phyloP scores from a whole-genome alignment of 2,113 vertebrate genomes.

The Melanerpes formicivorus region DNA sequence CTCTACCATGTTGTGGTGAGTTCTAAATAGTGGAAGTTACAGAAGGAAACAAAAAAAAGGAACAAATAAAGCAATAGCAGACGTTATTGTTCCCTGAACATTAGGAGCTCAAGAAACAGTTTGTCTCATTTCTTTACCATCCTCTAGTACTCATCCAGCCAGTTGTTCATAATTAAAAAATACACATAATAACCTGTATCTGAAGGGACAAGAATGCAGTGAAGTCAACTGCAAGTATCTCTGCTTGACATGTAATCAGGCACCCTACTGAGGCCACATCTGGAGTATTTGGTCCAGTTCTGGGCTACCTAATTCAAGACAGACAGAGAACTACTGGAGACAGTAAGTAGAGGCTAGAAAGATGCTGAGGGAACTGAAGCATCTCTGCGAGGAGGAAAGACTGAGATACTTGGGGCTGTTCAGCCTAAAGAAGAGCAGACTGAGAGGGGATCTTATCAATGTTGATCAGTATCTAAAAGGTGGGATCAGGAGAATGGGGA shows the following conservation, averaged over 20 bases:
- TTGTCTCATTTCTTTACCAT: neutral
- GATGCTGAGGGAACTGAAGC: too few species aligned
- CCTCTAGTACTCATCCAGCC: neutral
- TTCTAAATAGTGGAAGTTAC: neutral
- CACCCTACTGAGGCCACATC: neutral
- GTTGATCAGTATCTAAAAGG: too few species aligned
- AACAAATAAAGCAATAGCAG: neutral
- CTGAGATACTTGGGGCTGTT: too few species aligned
- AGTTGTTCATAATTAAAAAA: neutral
- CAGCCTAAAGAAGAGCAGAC: too few species aligned
- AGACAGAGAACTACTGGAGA: too few species aligned
- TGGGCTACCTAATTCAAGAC: too few species aligned
- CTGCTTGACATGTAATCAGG: neutral
- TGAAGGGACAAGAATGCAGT: neutral
- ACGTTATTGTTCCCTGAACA: neutral
- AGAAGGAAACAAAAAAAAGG: neutral
- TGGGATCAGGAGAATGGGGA: too few species aligned
- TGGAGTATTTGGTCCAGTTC: too few species aligned
- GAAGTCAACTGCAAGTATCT: neutral
- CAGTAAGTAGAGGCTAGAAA: too few species aligned
- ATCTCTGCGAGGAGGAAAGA: too few species aligned
- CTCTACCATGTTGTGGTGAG: neutral
- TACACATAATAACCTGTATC: neutral
- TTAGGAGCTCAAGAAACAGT: neutral
- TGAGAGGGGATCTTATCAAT: too few species aligned